phyloP scores from a whole-genome alignment of 2,113 vertebrate species.

The Terrapene triunguis region DNA sequence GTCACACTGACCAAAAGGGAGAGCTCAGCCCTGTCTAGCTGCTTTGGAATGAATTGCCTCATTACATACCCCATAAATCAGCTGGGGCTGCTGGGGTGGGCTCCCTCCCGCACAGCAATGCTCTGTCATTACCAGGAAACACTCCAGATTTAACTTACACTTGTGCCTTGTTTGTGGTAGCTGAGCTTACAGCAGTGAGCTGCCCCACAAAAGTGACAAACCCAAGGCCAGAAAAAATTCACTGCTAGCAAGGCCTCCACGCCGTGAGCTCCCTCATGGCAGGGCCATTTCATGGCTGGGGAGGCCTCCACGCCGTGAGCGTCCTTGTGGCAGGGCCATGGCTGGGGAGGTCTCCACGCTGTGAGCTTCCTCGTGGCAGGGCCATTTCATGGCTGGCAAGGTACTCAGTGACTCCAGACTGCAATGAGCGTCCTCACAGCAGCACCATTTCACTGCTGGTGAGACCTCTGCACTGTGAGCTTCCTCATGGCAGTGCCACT shows the following conservation, averaged over 20 bases:
- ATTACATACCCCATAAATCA: not conserved
- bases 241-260: not conserved
- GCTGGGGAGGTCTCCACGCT: not conserved
- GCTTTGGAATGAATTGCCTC: not conserved
- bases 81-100: not conserved
- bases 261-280: not conserved
- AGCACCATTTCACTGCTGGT: not conserved
- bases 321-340: not conserved
- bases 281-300: not conserved
- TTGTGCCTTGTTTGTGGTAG: not conserved
- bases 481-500: not conserved
- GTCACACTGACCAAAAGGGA: conserved; percentile 22
- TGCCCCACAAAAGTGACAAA: conserved; percentile 3
- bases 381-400: too few relatives aligned
- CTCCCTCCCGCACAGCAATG: not conserved
- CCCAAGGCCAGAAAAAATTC: not conserved
- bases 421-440: not conserved
- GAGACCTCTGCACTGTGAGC: not conserved
- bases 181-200: not conserved
- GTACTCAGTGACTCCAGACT: too few relatives aligned
- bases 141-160: not conserved
- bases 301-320: too few relatives aligned
- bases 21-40: not conserved
- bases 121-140: not conserved
- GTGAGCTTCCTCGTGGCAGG: not conserved